Evolutionary conservation across 2,113 vertebrate genomes (phyloP).

Genomic region (Dipodomys stephensi): DNA sequence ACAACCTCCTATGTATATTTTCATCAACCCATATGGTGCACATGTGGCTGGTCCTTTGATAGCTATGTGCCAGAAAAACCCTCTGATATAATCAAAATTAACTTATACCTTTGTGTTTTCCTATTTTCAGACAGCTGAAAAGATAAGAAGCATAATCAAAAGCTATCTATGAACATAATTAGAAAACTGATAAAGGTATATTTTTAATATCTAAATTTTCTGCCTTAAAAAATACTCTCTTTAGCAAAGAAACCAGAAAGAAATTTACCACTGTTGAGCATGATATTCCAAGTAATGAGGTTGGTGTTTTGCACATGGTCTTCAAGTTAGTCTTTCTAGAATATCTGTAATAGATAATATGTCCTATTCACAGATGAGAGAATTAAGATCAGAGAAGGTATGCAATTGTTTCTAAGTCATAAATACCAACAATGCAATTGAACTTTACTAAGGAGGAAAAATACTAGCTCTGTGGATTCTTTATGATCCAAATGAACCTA

Average conservation of each 20-base stretch:
- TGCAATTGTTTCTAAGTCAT: conserved; percentile 3
- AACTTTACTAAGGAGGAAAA: neutral
- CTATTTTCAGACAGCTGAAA: conserved; percentile 34
- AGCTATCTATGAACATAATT: conserved; percentile 24
- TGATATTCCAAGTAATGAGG: neutral
- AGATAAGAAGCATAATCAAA: conserved; percentile 42
- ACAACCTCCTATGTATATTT: conserved; percentile 72
- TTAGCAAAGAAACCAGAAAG: conserved; percentile 20
- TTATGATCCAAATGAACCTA: neutral
- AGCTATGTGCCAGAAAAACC: conserved; percentile 29
- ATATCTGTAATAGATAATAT: neutral
- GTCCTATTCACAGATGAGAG: conserved; percentile 18
- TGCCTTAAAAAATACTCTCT: conserved; percentile 25
- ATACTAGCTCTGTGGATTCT: neutral
- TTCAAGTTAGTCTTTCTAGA: conserved; percentile 23
- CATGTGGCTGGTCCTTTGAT: conserved; percentile 77
- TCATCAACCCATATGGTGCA: conserved; percentile 65
- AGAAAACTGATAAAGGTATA: conserved; percentile 6
- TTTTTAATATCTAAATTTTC: conserved; percentile 40
- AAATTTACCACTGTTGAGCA: neutral
- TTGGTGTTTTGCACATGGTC: neutral
- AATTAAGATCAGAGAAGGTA: neutral
- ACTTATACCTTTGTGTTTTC: conserved; percentile 50
- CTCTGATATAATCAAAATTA: conserved; percentile 66
- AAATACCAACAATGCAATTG: neutral